Evolutionary conservation across 2,888 invertebrate genomes (phyloP).

Genomic region (Ganaspis brasiliensis): DNA sequence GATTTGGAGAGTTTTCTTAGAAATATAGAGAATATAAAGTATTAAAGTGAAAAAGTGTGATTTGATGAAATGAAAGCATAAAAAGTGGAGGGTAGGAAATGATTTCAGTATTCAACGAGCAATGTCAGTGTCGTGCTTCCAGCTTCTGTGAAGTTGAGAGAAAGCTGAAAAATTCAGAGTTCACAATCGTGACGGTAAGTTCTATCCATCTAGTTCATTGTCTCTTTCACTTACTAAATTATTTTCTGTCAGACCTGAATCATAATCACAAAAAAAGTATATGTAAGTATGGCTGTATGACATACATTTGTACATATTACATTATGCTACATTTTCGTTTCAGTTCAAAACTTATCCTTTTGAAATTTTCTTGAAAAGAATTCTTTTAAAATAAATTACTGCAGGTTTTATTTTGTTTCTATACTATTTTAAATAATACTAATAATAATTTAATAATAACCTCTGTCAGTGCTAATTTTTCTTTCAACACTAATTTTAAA

Average conservation of each 20-base stretch:
- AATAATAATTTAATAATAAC: too few species aligned
- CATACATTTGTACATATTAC: too few species aligned
- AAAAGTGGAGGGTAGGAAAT: background rate
- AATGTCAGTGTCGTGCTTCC: conserved; percentile 64
- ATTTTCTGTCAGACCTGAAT: conserved; percentile 10
- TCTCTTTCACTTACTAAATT: conserved; percentile 44
- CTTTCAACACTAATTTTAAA: too few species aligned
- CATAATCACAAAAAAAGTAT: background rate
- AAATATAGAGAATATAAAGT: background rate
- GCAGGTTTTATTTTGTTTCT: too few species aligned
- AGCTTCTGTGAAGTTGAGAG: conserved; percentile 64
- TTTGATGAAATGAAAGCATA: conserved; percentile 15
- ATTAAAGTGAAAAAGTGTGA: background rate
- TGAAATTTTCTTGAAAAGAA: background rate
- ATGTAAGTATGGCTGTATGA: too few species aligned
- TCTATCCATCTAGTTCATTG: conserved; percentile 36
- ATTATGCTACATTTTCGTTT: too few species aligned
- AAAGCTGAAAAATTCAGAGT: conserved; percentile 69
- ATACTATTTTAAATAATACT: too few species aligned
- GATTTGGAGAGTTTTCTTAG: background rate
- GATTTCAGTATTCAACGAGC: conserved; percentile 64
- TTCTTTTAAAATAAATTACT: too few species aligned
- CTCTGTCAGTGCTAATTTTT: too few species aligned
- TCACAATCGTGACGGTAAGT: conserved; percentile 54
- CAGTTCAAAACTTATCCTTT: too few species aligned